These are phyloP conservation scores for Neosilurus hyrtlii DNA, from an alignment of 2,797 vertebrate genomes.

Conservation along the genomic window DNA sequence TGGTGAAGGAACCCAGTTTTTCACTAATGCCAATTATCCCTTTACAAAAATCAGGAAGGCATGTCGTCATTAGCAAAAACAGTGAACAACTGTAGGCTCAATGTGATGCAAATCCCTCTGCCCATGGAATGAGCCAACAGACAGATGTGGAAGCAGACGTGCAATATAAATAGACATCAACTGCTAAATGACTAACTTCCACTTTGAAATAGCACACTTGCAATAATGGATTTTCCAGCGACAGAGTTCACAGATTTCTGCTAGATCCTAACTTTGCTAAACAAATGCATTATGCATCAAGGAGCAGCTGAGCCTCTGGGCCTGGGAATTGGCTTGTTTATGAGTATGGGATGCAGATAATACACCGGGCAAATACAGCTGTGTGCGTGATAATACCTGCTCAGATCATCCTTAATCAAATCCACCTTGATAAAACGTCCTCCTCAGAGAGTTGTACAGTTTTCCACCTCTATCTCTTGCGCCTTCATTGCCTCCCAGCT, in stretches of 20 bases:
- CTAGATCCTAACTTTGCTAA: conserved; percentile 39
- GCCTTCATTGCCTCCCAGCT: neutral
- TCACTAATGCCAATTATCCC: conserved; percentile 20
- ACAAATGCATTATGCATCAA: conserved; percentile 47
- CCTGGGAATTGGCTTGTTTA: conserved; percentile 61
- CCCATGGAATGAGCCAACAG: conserved; percentile 6
- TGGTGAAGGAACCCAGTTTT: neutral
- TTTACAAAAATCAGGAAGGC: conserved; percentile 10
- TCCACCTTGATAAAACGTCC: conserved; percentile 20
- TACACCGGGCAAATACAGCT: conserved; percentile 55
- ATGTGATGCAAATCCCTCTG: neutral
- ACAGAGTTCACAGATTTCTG: conserved; percentile 20
- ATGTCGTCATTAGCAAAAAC: conserved; percentile 37
- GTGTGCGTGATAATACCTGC: conserved; percentile 35
- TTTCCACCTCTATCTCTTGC: neutral
- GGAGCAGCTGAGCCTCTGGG: conserved; percentile 43
- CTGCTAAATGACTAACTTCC: conserved; percentile 17
- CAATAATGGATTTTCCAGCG: conserved; percentile 28
- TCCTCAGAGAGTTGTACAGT: conserved; percentile 17
- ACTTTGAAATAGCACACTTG: conserved; percentile 16
- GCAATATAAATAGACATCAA: conserved; percentile 24
- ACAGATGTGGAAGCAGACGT: conserved; percentile 5
- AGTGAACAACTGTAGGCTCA: conserved; percentile 1
- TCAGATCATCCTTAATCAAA: conserved; percentile 38
- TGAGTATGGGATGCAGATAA: conserved; percentile 49